Evolutionary conservation across 2,888 invertebrate genomes (phyloP).

Genomic region (Trachelus iudaicus): DNA sequence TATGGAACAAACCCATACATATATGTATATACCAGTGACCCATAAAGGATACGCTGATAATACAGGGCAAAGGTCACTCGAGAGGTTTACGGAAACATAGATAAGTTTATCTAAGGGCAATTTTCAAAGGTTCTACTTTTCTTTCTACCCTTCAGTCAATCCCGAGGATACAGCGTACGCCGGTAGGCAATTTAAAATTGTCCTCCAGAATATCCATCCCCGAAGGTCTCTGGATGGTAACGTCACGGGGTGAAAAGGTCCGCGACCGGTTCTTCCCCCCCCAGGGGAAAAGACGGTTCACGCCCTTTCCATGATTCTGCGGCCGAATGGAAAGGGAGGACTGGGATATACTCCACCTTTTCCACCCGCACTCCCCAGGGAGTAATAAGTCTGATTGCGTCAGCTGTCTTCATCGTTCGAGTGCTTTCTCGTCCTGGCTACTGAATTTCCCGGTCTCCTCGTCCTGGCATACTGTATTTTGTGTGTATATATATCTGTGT

Average conservation of each 20-base stretch:
- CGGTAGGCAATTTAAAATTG: background rate
- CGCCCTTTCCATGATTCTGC: constrained; percentile 18
- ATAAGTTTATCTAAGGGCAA: background rate
- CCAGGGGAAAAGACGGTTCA: constrained; percentile 13
- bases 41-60: background rate
- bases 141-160: background rate
- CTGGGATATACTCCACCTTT: background rate
- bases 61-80: background rate
- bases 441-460: constrained; percentile 16
- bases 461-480: background rate
- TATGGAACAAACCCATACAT: background rate
- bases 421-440: constrained; percentile 29
- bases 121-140: background rate
- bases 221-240: background rate
- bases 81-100: background rate
- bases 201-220: background rate
- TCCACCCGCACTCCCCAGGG: constrained; percentile 30
- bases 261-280: background rate
- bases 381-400: constrained; percentile 49
- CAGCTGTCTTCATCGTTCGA: constrained; percentile 44
- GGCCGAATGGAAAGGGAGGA: constrained; percentile 11
- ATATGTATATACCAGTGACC: too few relatives aligned
- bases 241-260: constrained; percentile 1
- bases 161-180: background rate
- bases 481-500: too few relatives aligned